Base-by-base conservation (phyloP, 2,888 invertebrate species). In the Ochropacha duplaris region DNA sequence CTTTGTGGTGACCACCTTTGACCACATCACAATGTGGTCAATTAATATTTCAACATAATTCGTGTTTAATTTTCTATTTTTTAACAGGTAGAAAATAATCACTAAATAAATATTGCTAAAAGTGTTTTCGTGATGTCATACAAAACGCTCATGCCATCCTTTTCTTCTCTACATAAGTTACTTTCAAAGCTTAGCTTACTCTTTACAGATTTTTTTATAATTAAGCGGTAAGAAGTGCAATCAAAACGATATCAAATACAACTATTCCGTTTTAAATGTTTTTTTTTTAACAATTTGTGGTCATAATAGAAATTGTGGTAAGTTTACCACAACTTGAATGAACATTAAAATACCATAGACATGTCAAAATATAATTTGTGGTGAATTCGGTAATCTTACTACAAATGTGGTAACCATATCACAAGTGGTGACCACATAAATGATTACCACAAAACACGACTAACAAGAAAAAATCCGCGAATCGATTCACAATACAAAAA, bases 401-500 rank as follows among this genome's bases (percentile, higher is more conserved):
- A 44, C 44, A 44, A 19, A 19, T 19, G 16, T 44, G 44, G 44
- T 44, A 44, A 19, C 5, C 3, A 1, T 39, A 36, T 14, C 36
- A 36, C 36, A 36, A 14, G 36, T 36, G 36, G 36, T 36, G 2
- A 14, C 31, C 6, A n/a, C 11, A 5, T 24, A 24, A 24, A 24
- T 9, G 8, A 2, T 28, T 28, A 28, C 28, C 50, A 52, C 52
- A 34, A 52, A 34, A 24, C 50, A 36, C 12, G 19, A 2, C 19
- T 31, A 19, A 51, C 9, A 19, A 19, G 44, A 44, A 9, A 36
- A 44, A 44, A 44, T 9, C 28, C 26, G n/a, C 50, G 14, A 50
- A 50, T 26, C 50, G 16, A 26, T n/a, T 28, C 26, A 26, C n/a
- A 50, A 36, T 22, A 65, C 61, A 66, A 58, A 54, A 49, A 62